Base-by-base conservation (phyloP, 2,113 vertebrate genomes). In the Phalacrocorax pelagicus region DNA sequence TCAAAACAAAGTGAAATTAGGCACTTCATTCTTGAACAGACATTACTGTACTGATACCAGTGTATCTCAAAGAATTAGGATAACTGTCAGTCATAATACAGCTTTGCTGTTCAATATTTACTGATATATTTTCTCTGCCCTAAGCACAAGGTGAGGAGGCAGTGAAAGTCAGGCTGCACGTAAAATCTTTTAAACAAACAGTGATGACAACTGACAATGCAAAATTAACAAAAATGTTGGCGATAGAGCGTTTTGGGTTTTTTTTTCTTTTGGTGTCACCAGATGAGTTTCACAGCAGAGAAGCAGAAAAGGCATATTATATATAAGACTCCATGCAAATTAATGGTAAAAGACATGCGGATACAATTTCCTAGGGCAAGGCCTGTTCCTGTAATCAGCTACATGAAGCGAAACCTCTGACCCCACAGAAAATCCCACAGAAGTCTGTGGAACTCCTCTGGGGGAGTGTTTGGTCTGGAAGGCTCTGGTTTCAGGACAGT, bases 21-120 rank as follows among this genome's bases (percentile, higher is more conserved):
- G 26, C 32, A 49, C 40, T 90, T 91, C 12, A 54, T 75, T 94
- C 67, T 80, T 86, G 34, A 90, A 71, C 5, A 79, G 72, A 61
- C 18, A 92, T 88, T 93, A 90, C 52, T 74, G 75, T 72, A 89
- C 62, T 89, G 49, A 85, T 89, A 88, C 11, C 34, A 80, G 42
- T 16, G 15, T 52, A 84, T 96, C 95, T 90, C 63, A 91, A 83
- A 96, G 65, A 86, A 94, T 91, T 95, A 96, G 30, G 59, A 81
- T 86, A 84, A 88, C 74, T 90, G 78, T 90, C 90, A 94, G 30
- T 84, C 78, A 92, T 54, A 75, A 69, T 19, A 71, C 32, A 81
- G 71, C 42, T 96, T 84, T 90, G 36, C 40, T 72, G 20, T 81
- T 94, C 73, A 79, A 19, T 95, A 89, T 92, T 86, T 81, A 92